Evolutionary conservation across 1,140 invertebrate species (phyloP).

Genomic region (Platorchestia sp.): DNA sequence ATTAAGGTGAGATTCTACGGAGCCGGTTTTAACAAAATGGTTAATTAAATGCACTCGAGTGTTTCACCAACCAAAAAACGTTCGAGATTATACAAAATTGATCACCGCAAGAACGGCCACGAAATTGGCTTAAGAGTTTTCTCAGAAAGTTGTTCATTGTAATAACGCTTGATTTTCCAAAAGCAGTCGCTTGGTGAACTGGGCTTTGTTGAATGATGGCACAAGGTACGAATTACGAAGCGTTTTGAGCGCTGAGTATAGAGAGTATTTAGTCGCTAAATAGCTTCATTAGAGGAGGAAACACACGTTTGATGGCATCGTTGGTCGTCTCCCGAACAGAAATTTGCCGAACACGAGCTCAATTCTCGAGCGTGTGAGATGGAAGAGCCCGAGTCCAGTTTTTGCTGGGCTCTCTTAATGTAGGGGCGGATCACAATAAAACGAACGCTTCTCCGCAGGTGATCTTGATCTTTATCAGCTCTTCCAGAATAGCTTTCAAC

Average conservation of each 20-base stretch:
- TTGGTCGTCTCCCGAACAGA: not conserved
- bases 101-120: not conserved
- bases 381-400: not conserved
- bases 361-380: constrained; percentile 35
- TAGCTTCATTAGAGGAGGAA: constrained; percentile 39
- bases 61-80: not conserved
- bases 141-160: not conserved
- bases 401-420: constrained; percentile 33
- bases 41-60: constrained; percentile 9
- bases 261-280: constrained; percentile 40
- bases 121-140: not conserved
- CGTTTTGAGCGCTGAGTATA: not conserved
- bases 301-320: constrained; percentile 36
- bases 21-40: not conserved
- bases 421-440: constrained; percentile 53
- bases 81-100: not conserved
- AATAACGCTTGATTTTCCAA: not conserved
- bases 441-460: constrained; percentile 49
- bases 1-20: not conserved
- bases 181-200: not conserved
- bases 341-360: constrained; percentile 16
- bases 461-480: constrained; percentile 53
- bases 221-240: constrained; percentile 23
- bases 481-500: constrained; percentile 49
- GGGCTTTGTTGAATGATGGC: not conserved